Conservation (phyloP, 2,797 vertebrate species). For the Melopsittacus undulatus region DNA sequence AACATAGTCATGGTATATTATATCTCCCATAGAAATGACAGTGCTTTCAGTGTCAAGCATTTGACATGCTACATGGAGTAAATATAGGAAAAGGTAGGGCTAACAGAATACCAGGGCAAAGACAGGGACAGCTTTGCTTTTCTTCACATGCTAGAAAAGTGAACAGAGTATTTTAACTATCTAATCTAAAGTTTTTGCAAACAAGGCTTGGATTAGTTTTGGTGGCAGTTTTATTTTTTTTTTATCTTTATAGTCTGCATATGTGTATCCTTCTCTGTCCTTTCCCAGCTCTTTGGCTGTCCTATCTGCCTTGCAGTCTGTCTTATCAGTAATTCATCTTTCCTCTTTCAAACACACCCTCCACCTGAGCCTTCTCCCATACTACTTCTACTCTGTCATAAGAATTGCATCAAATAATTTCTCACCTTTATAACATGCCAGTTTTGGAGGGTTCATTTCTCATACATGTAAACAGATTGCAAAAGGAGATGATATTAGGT, state of each 20-base stretch:
- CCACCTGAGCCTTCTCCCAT: not conserved
- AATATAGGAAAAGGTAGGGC: not conserved
- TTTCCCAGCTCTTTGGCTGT: not conserved
- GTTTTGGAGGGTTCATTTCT: not conserved
- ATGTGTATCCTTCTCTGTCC: not conserved
- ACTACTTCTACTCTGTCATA: not conserved
- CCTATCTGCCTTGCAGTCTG: not conserved
- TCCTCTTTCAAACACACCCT: not conserved
- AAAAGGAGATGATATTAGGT: not conserved
- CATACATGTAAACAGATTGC: accelerated
- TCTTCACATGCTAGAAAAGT: not conserved
- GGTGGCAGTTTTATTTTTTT: not conserved
- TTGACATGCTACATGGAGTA: not conserved
- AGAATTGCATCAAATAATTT: not conserved
- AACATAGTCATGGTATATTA: not conserved
- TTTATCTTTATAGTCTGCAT: not conserved
- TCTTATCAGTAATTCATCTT: not conserved
- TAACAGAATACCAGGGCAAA: not conserved
- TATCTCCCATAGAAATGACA: not conserved
- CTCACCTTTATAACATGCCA: not conserved
- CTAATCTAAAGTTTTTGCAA: not conserved
- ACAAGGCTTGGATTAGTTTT: not conserved
- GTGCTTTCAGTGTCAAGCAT: not conserved
- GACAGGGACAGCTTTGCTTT: not conserved
- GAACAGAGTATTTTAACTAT: not conserved